Percentiles rank a stretch among this genome's conserved stretches.
phyloP scores from a whole-genome alignment of 2,797 vertebrate species.

The Notamacropus eugenii region DNA sequence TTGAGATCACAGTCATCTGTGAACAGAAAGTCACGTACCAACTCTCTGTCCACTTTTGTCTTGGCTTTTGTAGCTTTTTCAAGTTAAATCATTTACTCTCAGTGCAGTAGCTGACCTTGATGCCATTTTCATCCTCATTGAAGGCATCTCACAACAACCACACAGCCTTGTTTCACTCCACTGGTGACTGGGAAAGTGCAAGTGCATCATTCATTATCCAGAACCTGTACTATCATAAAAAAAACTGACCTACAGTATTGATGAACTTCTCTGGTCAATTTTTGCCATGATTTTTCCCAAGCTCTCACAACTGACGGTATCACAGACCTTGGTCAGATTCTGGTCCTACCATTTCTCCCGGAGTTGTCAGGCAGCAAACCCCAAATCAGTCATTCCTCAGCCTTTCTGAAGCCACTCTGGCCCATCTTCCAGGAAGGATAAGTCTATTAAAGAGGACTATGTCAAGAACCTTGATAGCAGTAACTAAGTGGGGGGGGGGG shows the following conservation, averaged over 20 bases:
- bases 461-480: not conserved
- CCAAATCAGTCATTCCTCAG: not conserved
- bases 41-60: not conserved
- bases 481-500: not conserved
- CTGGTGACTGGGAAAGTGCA: not conserved
- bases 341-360: not conserved
- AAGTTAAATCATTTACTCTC: not conserved
- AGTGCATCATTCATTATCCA: no score
- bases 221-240: not conserved
- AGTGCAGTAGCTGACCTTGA: not conserved
- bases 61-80: not conserved
- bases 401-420: not conserved
- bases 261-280: not conserved
- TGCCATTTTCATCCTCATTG: not conserved
- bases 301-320: not conserved
- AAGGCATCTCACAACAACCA: not conserved
- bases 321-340: no score
- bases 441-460: not conserved
- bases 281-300: no score
- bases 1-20: not conserved
- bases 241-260: not conserved
- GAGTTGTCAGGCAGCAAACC: not conserved
- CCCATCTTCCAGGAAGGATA: not conserved
- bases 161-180: not conserved
- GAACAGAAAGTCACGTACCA: no score